Base-by-base conservation (phyloP, 23 tunicate species). In the Styela plicata region DNA sequence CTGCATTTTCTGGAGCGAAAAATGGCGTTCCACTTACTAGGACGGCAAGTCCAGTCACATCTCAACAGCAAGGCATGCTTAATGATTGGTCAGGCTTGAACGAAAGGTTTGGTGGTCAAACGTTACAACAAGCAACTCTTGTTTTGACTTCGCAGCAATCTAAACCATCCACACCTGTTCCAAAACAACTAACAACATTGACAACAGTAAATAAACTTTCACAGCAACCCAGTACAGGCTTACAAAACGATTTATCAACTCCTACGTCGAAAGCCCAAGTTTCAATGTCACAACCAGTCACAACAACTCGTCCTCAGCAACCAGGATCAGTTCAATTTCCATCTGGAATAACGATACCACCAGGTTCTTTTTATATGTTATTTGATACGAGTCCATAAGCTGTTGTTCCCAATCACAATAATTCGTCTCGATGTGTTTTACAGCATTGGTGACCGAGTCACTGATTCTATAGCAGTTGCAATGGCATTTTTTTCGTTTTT, bases 271-370 rank as follows among this genome's bases (percentile, higher is more conserved):
- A 27, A 24, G 31, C 31, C 17, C 31, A 25, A 1, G 71, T 1
- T 25, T 19, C 80, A 10, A 52, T 69, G 66, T 17, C 64, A 0
- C 68, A 52, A 24, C 81, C 81, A 26, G 10, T 31, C 19, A 16
- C 19, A 23, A 85, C 75, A 28, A 61, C 84, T 26, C 36, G 66
- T 34, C 73, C 83, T 30, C 74, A 61, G 0, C 88, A 75, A 27
- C 75, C 35, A 13, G 67, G 64, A 2, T 31, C 82, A 22, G 53
- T 34, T 17, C 61, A 35, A 20, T 7, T 53, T 10, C 28, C 36
- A 61, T 79, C 89, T 33, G 84, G 84, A 26, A 65, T 86, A 16
- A 52, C 70, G 20, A 69, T 86, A 23, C 89, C 89, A 28, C 89
- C 83, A 64, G 89, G 89, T 86, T 66, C 19, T 79, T 61, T 0